phyloP scores from a whole-genome alignment of 1,140 invertebrate genomes.

The Zaprionus ornatus region DNA sequence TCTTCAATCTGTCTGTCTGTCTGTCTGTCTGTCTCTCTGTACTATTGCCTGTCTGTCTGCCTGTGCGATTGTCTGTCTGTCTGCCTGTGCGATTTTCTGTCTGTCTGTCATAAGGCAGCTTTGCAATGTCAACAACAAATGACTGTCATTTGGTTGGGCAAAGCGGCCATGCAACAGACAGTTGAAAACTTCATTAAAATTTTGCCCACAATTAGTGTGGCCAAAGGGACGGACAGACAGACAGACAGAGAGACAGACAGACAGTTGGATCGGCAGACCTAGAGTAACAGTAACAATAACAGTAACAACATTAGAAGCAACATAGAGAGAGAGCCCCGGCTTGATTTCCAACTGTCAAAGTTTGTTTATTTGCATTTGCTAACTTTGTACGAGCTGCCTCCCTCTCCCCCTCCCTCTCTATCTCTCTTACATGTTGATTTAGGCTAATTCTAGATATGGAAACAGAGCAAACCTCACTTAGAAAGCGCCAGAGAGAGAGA shows the following conservation, averaged over 20 bases:
- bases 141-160: constrained; percentile 59
- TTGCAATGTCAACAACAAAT: constrained; percentile 40
- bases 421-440: constrained; percentile 53
- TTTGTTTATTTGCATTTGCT: constrained; percentile 58
- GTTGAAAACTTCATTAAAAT: constrained; percentile 72
- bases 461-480: constrained; percentile 1
- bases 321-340: not conserved
- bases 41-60: not conserved
- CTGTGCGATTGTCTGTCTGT: not conserved
- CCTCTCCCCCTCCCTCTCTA: not conserved
- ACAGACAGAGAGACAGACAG: not conserved
- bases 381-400: constrained; percentile 23
- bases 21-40: not conserved
- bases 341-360: constrained; percentile 71
- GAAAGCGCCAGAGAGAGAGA: no score
- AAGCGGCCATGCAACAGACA: constrained; percentile 49
- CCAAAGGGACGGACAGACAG: constrained; percentile 8
- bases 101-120: constrained; percentile 20
- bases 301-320: not conserved
- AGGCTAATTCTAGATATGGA: constrained; percentile 62
- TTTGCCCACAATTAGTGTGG: constrained; percentile 62
- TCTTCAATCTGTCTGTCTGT: not conserved
- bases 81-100: not conserved
- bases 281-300: constrained; percentile 17
- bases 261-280: not conserved